Evolutionary conservation across 2,888 invertebrate genomes (phyloP).

Genomic region (Siphlonurus alternatus): DNA sequence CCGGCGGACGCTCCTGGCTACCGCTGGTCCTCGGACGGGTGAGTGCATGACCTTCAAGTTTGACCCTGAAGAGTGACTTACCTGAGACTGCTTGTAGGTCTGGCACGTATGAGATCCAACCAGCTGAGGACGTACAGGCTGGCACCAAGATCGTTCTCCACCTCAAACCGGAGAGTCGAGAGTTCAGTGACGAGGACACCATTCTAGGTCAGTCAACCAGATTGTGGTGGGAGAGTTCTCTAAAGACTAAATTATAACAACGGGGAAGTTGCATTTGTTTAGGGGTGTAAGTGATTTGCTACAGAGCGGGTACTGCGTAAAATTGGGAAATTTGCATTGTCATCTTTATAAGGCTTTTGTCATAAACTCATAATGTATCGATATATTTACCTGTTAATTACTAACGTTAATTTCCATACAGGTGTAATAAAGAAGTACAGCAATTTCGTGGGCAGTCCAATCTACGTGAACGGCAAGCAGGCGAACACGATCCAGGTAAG

Average conservation of each 20-base stretch:
- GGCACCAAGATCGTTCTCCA: constrained; percentile 91
- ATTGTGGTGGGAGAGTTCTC: not conserved
- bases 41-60: constrained; percentile 18
- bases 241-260: too few species aligned
- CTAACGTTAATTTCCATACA: constrained; percentile 29
- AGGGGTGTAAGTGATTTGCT: too few species aligned
- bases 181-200: constrained; percentile 73
- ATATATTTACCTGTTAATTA: too few species aligned
- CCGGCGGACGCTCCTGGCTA: constrained; percentile 47
- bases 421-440: constrained; percentile 89
- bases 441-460: constrained; percentile 90
- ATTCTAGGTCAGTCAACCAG: constrained; percentile 42
- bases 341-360: too few species aligned
- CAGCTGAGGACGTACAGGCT: constrained; percentile 63
- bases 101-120: constrained; percentile 76
- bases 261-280: too few species aligned
- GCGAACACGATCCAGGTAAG: constrained; percentile 68
- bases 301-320: too few species aligned
- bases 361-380: too few species aligned
- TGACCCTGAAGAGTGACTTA: too few species aligned
- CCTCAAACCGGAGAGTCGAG: constrained; percentile 71
- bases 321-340: too few species aligned
- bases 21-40: constrained; percentile 88
- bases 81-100: constrained; percentile 49
- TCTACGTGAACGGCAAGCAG: constrained; percentile 75